A percentile compares a stretch with the other conserved stretches of the same genome.
phyloP scores from a whole-genome alignment of 2,888 invertebrate genomes.

The Drosophila subsilvestris region DNA sequence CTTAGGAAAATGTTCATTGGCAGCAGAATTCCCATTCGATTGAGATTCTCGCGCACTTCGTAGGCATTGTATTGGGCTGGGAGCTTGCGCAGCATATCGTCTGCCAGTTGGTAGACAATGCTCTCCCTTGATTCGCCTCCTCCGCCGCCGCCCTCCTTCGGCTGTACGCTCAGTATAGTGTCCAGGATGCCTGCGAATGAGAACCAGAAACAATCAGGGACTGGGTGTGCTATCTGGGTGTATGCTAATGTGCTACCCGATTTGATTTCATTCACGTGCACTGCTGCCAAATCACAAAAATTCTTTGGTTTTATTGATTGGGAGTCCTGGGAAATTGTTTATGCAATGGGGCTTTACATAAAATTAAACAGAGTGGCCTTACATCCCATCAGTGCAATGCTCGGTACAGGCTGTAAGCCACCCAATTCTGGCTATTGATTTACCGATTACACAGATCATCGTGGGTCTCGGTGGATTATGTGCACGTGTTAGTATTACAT shows the following conservation, averaged over 20 bases:
- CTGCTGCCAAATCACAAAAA: constrained; percentile 25
- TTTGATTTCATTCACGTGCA: constrained; percentile 23
- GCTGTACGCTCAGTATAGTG: constrained; percentile 98
- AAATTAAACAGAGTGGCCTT: constrained; percentile 45
- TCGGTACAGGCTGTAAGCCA: constrained; percentile 26
- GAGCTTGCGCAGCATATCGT: constrained; percentile 95
- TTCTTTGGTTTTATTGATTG: constrained; percentile 43
- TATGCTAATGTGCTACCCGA: constrained; percentile 54
- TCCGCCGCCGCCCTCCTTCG: constrained; percentile 95
- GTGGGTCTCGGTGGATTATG: not conserved
- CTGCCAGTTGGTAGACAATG: constrained; percentile 95
- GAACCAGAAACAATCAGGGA: constrained; percentile 24
- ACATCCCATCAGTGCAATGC: constrained; percentile 35
- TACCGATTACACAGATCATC: constrained; percentile 1
- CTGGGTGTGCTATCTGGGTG: constrained; percentile 9
- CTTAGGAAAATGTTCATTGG: constrained; percentile 98
- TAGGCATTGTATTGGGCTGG: constrained; percentile 94
- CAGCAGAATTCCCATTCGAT: constrained; percentile 95
- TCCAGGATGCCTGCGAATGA: constrained; percentile 89
- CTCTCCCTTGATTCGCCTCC: constrained; percentile 97
- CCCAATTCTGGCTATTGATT: constrained; percentile 13
- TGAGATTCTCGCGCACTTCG: constrained; percentile 94
- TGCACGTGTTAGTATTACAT: not conserved
- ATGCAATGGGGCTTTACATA: constrained; percentile 38
- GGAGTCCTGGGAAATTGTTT: constrained; percentile 44